Evolutionary conservation across 2,113 vertebrate species (phyloP).

Genomic region (Orycteropus afer): DNA sequence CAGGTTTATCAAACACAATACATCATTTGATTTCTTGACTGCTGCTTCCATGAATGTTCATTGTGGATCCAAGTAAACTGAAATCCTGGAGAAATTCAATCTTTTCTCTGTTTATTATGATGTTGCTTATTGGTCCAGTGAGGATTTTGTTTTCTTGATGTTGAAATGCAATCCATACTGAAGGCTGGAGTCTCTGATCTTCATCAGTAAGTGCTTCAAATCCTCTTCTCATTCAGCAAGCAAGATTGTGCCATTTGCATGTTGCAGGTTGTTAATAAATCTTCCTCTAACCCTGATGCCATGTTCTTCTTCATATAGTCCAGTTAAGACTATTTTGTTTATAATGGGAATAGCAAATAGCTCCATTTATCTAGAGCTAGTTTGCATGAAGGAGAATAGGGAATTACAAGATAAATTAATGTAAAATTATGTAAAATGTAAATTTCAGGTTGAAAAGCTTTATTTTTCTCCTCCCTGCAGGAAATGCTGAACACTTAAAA

Average conservation of each 20-base stretch:
- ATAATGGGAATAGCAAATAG: background rate
- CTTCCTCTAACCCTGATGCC: background rate
- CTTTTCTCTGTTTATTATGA: background rate
- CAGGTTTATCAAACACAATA: background rate
- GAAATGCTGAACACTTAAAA: background rate
- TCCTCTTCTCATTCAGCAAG: background rate
- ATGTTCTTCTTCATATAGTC: background rate
- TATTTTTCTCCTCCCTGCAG: background rate
- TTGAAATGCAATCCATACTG: background rate
- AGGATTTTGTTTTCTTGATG: background rate
- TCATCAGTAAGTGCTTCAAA: background rate
- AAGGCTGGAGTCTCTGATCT: background rate
- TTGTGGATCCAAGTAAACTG: background rate
- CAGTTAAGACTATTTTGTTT: background rate
- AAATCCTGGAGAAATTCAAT: background rate
- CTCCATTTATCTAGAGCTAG: background rate
- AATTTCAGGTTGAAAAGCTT: slow-evolving; percentile 8
- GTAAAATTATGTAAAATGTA: background rate
- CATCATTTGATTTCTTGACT: background rate
- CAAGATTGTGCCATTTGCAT: background rate
- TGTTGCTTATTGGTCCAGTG: background rate
- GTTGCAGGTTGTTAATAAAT: background rate
- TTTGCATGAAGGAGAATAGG: background rate
- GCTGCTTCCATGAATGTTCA: background rate
- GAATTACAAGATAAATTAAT: background rate